Conservation (phyloP, 2,888 invertebrate genomes). For the Machimus atricapillus region DNA sequence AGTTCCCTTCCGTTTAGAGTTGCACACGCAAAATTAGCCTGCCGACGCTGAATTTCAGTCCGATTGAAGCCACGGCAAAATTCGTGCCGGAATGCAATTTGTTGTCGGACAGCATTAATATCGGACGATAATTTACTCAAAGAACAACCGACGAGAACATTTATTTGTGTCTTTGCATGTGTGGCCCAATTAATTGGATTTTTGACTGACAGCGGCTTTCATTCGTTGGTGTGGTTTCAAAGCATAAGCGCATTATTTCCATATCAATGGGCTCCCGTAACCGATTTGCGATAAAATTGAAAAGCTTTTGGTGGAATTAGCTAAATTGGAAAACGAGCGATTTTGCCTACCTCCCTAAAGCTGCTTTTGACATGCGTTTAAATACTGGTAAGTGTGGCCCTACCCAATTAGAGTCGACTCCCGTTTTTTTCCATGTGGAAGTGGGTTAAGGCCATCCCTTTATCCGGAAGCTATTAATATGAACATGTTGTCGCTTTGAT, state of each 20-base stretch:
- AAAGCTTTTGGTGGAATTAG: conserved; percentile 72
- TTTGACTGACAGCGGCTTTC: conserved; percentile 56
- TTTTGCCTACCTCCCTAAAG: conserved; percentile 75
- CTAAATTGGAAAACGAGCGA: conserved; percentile 73
- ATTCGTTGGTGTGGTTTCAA: conserved; percentile 54
- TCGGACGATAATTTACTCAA: conserved; percentile 65
- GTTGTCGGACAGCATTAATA: conserved; percentile 66
- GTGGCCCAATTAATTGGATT: conserved; percentile 54
- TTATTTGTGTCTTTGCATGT: conserved; percentile 64
- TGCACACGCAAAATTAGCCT: conserved; percentile 73
- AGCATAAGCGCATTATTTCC: conserved; percentile 75
- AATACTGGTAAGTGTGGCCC: conserved; percentile 68
- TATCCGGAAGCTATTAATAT: neutral
- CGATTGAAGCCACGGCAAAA: conserved; percentile 76
- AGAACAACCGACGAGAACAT: conserved; percentile 60
- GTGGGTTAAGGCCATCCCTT: neutral
- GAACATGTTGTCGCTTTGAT: neutral
- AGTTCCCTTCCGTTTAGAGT: conserved; percentile 62
- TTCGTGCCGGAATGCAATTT: conserved; percentile 68
- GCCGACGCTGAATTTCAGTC: conserved; percentile 78
- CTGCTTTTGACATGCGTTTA: conserved; percentile 82
- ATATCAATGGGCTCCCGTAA: conserved; percentile 59
- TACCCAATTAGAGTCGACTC: neutral
- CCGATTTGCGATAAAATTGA: conserved; percentile 71
- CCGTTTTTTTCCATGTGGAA: neutral